Evolutionary conservation across 1,140 invertebrate species (phyloP), one percentile per base, ranked within the genome.

Genomic region (Scaptomyza graminum): DNA sequence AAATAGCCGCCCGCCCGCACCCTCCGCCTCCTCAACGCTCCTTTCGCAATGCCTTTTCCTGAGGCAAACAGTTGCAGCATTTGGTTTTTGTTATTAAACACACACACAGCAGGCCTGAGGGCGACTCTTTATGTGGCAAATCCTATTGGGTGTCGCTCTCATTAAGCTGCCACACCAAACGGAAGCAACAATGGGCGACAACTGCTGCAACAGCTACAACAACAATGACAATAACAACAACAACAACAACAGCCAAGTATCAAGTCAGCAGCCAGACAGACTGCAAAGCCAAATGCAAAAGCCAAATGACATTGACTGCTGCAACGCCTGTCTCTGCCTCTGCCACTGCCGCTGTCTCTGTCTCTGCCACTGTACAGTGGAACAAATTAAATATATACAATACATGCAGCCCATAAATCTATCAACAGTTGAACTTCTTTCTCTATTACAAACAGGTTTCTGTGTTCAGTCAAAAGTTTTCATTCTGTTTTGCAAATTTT

Each of bases 141-240:
- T 81, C 78, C 82, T 75, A 78, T 74, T 55, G 82, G 78, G 46
- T 77, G 71, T 87, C 66, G 71, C 34, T 31, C 65, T 74, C 71
- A 87, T 85, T 87, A 87, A 81, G 77, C 74, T 76, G 77, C 74
- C 73, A 77, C 75, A 74, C 84, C 81, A 85, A 85, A 85, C 77
- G 81, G 81, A 84, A 84, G 67, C 56, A 52, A 54, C 68, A 74
- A 70, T 65, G 61, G 50, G 77, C 73, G 77, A 77, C 68, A 70
- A 81, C 69, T 68, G 78, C 73, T n/a, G n/a, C n/a, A n/a, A n/a
- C n/a, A n/a, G n/a, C n/a, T 76, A 49, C 55, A 52, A 22, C 55
- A 41, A 5, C 28, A 31, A 49, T n/a, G n/a, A n/a, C n/a, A n/a
- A 15, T n/a, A 34, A 25, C 44, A 64, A 59, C 51, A 60, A 44